Evolutionary conservation across 2,797 vertebrate genomes (phyloP).

Genomic region (Vipera ursinii): DNA sequence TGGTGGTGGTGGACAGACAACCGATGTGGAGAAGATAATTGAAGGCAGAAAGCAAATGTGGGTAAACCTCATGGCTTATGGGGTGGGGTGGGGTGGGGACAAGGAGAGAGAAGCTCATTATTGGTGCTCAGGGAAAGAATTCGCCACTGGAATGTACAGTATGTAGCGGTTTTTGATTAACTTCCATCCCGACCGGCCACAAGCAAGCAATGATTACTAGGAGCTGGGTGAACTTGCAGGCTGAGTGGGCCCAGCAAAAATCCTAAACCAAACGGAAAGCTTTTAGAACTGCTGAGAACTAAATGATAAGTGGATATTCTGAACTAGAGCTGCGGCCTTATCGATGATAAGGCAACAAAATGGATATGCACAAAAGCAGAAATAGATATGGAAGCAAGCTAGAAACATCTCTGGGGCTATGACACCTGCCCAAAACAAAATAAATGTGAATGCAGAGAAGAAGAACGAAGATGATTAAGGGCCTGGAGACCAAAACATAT

Average conservation of each 20-base stretch:
- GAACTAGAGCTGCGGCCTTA: background rate
- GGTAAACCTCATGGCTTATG: background rate
- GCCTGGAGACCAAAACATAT: too few species aligned
- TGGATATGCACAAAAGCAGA: background rate
- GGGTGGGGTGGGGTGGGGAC: background rate
- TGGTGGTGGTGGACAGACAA: background rate
- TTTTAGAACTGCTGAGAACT: background rate
- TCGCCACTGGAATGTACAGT: conserved; percentile 27
- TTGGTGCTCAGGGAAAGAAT: conserved; percentile 21
- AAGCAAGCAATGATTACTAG: background rate
- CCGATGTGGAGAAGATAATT: background rate
- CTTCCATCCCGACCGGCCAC: background rate
- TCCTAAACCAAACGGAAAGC: background rate
- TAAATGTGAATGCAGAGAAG: background rate
- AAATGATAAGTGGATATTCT: background rate
- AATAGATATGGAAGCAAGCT: background rate
- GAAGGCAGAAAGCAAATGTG: conserved; percentile 19
- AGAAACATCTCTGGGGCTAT: background rate
- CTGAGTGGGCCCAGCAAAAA: background rate
- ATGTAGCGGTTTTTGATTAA: conserved; percentile 10
- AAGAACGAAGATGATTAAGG: too few species aligned
- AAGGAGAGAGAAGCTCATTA: too few species aligned
- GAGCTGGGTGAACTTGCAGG: background rate
- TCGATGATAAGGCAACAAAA: background rate
- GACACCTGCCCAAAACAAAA: background rate